A percentile compares a stretch with the other conserved stretches of the same genome.
Evolutionary conservation across 2,888 invertebrate species (phyloP).

Genomic region (Apodemia zela): DNA sequence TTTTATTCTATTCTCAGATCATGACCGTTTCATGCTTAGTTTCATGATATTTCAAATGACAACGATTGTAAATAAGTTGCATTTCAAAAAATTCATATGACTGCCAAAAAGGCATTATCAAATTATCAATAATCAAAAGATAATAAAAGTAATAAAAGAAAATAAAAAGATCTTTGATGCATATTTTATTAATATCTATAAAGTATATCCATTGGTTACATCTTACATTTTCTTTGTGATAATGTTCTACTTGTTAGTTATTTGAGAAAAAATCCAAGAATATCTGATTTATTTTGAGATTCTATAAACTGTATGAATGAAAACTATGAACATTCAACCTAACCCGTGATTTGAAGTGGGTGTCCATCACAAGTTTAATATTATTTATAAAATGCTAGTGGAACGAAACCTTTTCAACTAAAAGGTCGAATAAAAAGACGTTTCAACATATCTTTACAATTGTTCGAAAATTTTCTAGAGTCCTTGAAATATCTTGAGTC

Average conservation of each 20-base stretch:
- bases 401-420: neutral
- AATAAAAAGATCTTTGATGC: no score
- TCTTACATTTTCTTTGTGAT: no score
- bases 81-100: no score
- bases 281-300: neutral
- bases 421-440: conserved; percentile 4
- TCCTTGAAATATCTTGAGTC: neutral
- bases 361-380: neutral
- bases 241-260: neutral
- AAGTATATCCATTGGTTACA: no score
- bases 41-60: no score
- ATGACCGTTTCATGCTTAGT: no score
- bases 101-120: no score
- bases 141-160: no score
- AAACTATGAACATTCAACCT: neutral
- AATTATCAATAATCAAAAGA: no score
- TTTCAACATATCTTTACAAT: conserved; percentile 2
- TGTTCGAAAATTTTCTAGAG: neutral
- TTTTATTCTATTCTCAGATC: no score
- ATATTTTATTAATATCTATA: no score
- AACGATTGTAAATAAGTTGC: no score
- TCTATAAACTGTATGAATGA: neutral
- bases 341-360: neutral
- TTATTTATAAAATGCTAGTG: neutral
- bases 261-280: neutral